Percentiles rank a stretch among this genome's conserved stretches.
These are phyloP conservation scores for Cynoglossus semilaevis DNA, from an alignment of 2,113 vertebrate species.

Conservation along the genomic window DNA sequence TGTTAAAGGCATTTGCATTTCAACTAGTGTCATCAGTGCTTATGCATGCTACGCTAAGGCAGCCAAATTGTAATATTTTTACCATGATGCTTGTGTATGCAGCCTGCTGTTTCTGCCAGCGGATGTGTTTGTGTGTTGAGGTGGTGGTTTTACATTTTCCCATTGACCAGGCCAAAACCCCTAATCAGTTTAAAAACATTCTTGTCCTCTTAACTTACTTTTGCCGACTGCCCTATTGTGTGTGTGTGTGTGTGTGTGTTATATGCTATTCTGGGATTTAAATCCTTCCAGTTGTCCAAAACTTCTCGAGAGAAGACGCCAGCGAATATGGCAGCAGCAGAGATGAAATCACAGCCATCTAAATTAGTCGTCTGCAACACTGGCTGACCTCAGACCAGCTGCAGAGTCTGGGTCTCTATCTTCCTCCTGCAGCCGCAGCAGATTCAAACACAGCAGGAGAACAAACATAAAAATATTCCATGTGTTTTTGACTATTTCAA, in stretches of 20 bases:
- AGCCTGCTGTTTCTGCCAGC: conserved; percentile 19
- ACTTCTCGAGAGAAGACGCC: too few relatives aligned
- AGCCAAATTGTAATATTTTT: conserved; percentile 44
- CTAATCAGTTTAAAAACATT: conserved; percentile 2
- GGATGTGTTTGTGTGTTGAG: conserved; percentile 26
- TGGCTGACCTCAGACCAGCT: too few relatives aligned
- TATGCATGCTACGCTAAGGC: conserved; percentile 25
- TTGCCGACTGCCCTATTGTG: too few relatives aligned
- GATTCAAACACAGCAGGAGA: too few relatives aligned
- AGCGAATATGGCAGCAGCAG: too few relatives aligned
- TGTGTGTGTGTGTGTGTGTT: too few relatives aligned
- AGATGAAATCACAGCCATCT: too few relatives aligned
- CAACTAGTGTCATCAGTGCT: conserved; percentile 53
- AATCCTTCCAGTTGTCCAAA: too few relatives aligned
- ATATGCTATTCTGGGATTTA: too few relatives aligned
- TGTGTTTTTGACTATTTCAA: neutral
- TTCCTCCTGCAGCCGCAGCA: neutral
- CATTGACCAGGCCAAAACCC: conserved; percentile 6
- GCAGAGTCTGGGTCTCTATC: too few relatives aligned
- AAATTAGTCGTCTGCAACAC: too few relatives aligned
- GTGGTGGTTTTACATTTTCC: conserved; percentile 39
- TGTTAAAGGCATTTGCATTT: conserved; percentile 55
- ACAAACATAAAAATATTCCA: too few relatives aligned
- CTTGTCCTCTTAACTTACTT: neutral
- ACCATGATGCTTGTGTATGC: conserved; percentile 49